phyloP scores from a whole-genome alignment of 2,113 vertebrate genomes.

The Halcyon malimbica region DNA sequence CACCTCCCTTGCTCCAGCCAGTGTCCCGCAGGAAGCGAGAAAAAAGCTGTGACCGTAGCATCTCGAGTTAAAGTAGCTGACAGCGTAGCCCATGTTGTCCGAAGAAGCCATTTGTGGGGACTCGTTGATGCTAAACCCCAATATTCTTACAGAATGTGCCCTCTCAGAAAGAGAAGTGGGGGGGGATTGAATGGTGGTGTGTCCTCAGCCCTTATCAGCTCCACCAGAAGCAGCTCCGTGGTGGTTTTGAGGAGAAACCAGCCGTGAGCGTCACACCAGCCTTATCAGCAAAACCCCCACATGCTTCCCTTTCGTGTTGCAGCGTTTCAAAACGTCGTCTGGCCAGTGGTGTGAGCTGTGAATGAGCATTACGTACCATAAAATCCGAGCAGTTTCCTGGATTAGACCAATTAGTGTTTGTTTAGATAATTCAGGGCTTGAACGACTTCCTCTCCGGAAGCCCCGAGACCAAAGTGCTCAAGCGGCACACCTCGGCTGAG shows the following conservation, averaged over 20 bases:
- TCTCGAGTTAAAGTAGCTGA: not conserved
- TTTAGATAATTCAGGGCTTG: conserved; percentile 75
- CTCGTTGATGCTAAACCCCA: not conserved
- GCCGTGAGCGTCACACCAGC: not conserved
- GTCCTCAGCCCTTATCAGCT: not conserved
- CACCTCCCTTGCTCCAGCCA: not conserved
- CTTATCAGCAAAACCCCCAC: not conserved
- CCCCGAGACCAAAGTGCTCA: conserved; percentile 51
- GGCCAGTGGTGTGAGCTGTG: conserved; percentile 15
- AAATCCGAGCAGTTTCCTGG: conserved; percentile 75
- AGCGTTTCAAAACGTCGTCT: conserved; percentile 6
- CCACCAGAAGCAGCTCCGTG: not conserved
- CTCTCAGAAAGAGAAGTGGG: not conserved
- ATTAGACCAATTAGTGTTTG: conserved; percentile 73
- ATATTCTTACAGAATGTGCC: not conserved
- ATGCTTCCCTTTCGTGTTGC: not conserved
- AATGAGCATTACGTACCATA: conserved; percentile 31
- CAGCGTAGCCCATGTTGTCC: rapidly evolving
- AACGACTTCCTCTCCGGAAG: conserved; percentile 83
- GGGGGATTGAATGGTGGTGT: rapidly evolving
- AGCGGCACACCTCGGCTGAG: conserved; percentile 55
- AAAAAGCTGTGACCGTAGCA: rapidly evolving
- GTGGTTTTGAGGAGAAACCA: not conserved
- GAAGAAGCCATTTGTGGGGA: not conserved
- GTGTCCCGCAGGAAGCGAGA: not conserved